These are phyloP conservation scores for Dusona sp. DNA, from an alignment of 2,888 invertebrate genomes.

Conservation along the genomic window DNA sequence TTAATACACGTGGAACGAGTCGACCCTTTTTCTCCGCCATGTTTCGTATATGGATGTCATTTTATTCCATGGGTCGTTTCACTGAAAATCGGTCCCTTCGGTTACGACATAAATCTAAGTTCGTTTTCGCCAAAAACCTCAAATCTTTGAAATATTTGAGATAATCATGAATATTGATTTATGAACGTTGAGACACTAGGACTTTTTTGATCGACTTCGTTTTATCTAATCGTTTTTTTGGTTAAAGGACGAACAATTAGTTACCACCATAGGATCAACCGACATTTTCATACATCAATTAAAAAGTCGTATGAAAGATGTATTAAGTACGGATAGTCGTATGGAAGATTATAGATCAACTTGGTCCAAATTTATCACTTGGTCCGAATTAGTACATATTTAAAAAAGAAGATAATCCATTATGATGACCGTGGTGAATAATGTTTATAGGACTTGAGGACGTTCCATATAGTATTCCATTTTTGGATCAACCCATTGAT, in stretches of 20 bases:
- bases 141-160: too few relatives aligned
- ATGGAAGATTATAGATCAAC: not conserved
- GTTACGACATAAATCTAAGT: too few relatives aligned
- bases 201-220: too few relatives aligned
- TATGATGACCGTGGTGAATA: too few relatives aligned
- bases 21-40: constrained; percentile 42
- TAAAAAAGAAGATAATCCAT: too few relatives aligned
- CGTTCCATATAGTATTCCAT: constrained; percentile 19
- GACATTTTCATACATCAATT: not conserved
- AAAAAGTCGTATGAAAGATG: not conserved
- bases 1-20: constrained; percentile 53
- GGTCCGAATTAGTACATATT: not conserved
- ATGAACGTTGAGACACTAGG: too few relatives aligned
- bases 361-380: not conserved
- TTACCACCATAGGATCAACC: not conserved
- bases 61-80: constrained; percentile 4
- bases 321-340: not conserved
- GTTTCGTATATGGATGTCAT: not conserved
- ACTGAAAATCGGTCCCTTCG: not conserved
- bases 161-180: too few relatives aligned
- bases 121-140: too few relatives aligned
- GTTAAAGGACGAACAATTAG: too few relatives aligned
- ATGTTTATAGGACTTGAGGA: constrained; percentile 1
- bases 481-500: constrained; percentile 50
- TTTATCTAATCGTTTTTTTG: not conserved